Evolutionary conservation across 1,140 invertebrate genomes (phyloP).

Genomic region (Platyscapa corneri): DNA sequence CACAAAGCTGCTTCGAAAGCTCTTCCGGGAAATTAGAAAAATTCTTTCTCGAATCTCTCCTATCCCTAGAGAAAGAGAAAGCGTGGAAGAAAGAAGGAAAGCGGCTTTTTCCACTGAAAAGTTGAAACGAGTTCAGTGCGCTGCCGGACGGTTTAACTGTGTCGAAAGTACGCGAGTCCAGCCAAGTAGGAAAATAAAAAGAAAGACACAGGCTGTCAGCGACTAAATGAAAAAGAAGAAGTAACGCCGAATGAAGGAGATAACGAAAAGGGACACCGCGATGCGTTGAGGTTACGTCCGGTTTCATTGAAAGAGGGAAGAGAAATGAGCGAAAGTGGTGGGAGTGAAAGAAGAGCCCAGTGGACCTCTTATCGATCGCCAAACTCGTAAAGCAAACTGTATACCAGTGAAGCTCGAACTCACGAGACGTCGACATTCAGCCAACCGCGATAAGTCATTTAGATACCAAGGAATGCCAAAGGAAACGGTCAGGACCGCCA

Average conservation of each 20-base stretch:
- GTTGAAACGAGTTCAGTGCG: slow-evolving; percentile 51
- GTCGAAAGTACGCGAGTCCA: slow-evolving; percentile 29
- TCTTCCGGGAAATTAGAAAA: slow-evolving; percentile 52
- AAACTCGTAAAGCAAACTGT: slow-evolving; percentile 42
- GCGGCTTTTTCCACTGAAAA: slow-evolving; percentile 23
- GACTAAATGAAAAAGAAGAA: slow-evolving; percentile 5
- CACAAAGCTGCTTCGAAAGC: slow-evolving; percentile 37
- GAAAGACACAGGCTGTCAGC: neutral
- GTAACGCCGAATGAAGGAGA: neutral
- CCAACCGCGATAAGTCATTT: slow-evolving; percentile 35
- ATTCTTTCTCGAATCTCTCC: slow-evolving; percentile 48
- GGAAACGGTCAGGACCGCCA: neutral
- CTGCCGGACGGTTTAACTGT: slow-evolving; percentile 31
- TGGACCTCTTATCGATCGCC: slow-evolving; percentile 29
- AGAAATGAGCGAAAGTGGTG: neutral
- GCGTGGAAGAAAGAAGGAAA: too few relatives aligned
- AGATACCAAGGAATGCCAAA: slow-evolving; percentile 16
- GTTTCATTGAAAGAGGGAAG: neutral
- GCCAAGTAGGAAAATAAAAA: slow-evolving; percentile 15
- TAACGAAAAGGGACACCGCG: neutral
- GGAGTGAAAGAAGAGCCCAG: neutral
- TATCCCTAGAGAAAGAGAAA: neutral
- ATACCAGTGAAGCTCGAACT: neutral
- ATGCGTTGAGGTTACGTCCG: slow-evolving; percentile 13
- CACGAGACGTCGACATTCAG: neutral